Percentiles rank a stretch among this genome's conserved stretches.
Conservation (phyloP, 92 coral and sea anemone genomes). For the Phenganax subtilis region DNA sequence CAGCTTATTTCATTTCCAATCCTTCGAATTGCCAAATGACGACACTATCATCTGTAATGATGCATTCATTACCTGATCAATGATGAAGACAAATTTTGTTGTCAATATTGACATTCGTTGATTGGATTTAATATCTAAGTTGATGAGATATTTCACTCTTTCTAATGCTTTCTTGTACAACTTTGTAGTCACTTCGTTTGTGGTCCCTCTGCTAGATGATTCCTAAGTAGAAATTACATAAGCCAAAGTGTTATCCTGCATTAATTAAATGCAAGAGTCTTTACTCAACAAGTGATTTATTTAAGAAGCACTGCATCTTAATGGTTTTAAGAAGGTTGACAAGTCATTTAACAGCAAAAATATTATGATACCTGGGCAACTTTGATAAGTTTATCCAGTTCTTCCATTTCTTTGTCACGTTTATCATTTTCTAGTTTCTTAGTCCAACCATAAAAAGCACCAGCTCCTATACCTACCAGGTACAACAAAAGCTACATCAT, state of each 20-base stretch:
- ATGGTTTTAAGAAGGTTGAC: background rate
- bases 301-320: background rate
- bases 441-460: slow-evolving; percentile 33
- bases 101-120: slow-evolving; percentile 33
- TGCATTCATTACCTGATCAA: slow-evolving; percentile 28
- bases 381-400: slow-evolving; percentile 17
- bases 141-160: slow-evolving; percentile 24
- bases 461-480: slow-evolving; percentile 21
- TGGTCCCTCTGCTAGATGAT: background rate
- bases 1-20: no score
- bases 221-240: background rate
- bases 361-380: slow-evolving; percentile 10
- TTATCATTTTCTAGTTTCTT: slow-evolving; percentile 31
- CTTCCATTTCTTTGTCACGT: slow-evolving; percentile 31
- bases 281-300: background rate
- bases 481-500: background rate
- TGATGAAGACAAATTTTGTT: slow-evolving; percentile 36
- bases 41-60: no score
- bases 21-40: background rate
- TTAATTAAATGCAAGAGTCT: no score
- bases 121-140: slow-evolving; percentile 19
- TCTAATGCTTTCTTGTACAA: slow-evolving; percentile 21
- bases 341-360: background rate
- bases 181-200: background rate
- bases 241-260: no score